phyloP scores from a whole-genome alignment of 2,888 invertebrate genomes.

The Andricus curvator region DNA sequence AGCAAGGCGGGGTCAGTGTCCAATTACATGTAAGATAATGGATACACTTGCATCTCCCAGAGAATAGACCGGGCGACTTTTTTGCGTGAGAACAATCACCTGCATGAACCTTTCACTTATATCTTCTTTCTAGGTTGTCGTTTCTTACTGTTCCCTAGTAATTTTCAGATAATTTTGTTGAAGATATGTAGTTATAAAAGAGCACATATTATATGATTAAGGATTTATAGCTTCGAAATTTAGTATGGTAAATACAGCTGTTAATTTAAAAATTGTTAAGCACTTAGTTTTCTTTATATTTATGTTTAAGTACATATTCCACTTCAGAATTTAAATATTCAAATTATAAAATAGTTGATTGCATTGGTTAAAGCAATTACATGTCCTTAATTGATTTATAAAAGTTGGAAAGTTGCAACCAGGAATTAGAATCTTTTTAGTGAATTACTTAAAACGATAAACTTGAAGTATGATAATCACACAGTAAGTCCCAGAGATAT shows the following conservation, averaged over 20 bases:
- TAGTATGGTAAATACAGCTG: neutral
- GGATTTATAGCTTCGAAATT: neutral
- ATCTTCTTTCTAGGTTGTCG: neutral
- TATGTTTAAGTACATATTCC: neutral
- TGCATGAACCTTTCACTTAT: conserved; percentile 3
- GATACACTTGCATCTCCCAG: neutral
- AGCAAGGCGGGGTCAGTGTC: conserved; percentile 60
- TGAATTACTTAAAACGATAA: neutral
- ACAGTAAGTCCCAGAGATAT: too few species aligned
- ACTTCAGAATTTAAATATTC: too few species aligned
- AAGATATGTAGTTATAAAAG: neutral
- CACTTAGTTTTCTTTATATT: neutral
- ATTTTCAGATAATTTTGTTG: neutral
- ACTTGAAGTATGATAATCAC: too few species aligned
- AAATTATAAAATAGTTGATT: neutral
- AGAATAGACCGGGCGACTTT: neutral
- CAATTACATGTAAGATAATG: conserved; percentile 61
- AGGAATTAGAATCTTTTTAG: neutral
- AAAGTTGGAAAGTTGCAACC: neutral
- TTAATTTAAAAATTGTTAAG: neutral
- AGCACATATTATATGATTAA: neutral
- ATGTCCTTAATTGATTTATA: neutral
- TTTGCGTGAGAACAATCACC: neutral
- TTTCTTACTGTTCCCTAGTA: neutral
- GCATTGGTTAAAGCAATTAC: neutral